phyloP scores from a whole-genome alignment of 2,797 vertebrate genomes.

The Botia kubotai region DNA sequence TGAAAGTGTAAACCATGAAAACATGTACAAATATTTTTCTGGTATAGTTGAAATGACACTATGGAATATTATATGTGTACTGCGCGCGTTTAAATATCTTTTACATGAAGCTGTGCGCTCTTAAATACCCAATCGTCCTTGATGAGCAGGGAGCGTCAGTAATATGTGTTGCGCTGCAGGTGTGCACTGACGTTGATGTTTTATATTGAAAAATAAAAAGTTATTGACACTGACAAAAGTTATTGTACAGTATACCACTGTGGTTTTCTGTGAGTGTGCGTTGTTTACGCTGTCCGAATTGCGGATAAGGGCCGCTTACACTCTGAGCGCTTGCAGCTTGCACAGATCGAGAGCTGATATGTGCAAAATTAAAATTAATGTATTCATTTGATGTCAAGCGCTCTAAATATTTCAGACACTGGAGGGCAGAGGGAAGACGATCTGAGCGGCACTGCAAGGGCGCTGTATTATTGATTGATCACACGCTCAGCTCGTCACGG shows the following conservation, averaged over 20 bases:
- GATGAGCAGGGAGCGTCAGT: neutral
- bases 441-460: constrained; percentile 59
- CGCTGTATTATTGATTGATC: constrained; percentile 69
- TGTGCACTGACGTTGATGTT: neutral
- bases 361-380: constrained; percentile 73
- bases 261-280: neutral
- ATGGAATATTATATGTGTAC: neutral
- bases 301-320: constrained; percentile 20
- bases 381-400: constrained; percentile 77
- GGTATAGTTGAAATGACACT: constrained; percentile 8
- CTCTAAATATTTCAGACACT: constrained; percentile 77
- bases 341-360: constrained; percentile 57
- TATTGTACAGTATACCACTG: neutral
- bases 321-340: constrained; percentile 26
- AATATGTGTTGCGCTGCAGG: neutral
- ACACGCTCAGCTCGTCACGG: constrained; percentile 50
- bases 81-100: constrained; percentile 11
- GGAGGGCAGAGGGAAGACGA: constrained; percentile 68
- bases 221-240: neutral
- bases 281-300: neutral
- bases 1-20: neutral
- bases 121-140: constrained; percentile 12
- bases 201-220: too few relatives aligned
- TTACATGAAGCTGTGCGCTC: constrained; percentile 2
- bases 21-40: constrained; percentile 6